These are phyloP conservation scores for Epinephelus coioides DNA, from an alignment of 2,797 vertebrate species.

Conservation along the genomic window DNA sequence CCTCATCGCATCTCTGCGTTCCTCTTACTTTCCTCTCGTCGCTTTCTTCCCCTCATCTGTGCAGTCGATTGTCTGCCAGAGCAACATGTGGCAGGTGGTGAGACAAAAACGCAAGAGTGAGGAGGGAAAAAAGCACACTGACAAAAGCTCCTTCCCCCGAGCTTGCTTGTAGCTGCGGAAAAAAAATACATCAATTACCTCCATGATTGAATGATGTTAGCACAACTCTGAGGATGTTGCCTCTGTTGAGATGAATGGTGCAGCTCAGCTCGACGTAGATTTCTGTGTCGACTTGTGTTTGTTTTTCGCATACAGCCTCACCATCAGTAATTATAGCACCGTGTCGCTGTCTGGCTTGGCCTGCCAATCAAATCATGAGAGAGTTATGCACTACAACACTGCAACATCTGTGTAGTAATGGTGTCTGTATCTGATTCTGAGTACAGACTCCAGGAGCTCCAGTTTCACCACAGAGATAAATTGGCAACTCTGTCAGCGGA, in stretches of 20 bases:
- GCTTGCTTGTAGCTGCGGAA: conserved; percentile 64
- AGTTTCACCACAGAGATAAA: conserved; percentile 48
- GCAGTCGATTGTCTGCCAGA: conserved; percentile 67
- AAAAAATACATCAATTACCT: conserved; percentile 75
- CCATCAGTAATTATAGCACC: conserved; percentile 76
- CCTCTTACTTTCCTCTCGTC: conserved; percentile 28
- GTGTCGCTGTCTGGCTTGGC: conserved; percentile 57
- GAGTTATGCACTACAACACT: conserved; percentile 46
- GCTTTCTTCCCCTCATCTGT: conserved; percentile 51
- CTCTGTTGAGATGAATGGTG: conserved; percentile 71
- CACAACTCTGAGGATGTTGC: conserved; percentile 70
- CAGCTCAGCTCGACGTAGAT: conserved; percentile 45
- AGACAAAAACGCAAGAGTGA: conserved; percentile 54
- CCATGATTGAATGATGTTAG: conserved; percentile 80
- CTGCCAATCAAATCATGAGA: conserved; percentile 78
- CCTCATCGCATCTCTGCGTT: conserved; percentile 22
- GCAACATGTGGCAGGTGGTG: conserved; percentile 84
- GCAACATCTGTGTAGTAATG: conserved; percentile 61
- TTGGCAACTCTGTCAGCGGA: conserved; percentile 45
- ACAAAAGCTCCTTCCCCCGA: conserved; percentile 66
- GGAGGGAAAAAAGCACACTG: conserved; percentile 38
- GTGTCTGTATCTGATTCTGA: conserved; percentile 43
- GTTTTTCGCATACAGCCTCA: conserved; percentile 50
- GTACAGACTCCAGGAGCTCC: conserved; percentile 49
- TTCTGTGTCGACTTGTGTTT: conserved; percentile 69